Evolutionary conservation across 2,797 vertebrate species (phyloP), one percentile per base, ranked within the genome.

Genomic region (Nannoperca australis): DNA sequence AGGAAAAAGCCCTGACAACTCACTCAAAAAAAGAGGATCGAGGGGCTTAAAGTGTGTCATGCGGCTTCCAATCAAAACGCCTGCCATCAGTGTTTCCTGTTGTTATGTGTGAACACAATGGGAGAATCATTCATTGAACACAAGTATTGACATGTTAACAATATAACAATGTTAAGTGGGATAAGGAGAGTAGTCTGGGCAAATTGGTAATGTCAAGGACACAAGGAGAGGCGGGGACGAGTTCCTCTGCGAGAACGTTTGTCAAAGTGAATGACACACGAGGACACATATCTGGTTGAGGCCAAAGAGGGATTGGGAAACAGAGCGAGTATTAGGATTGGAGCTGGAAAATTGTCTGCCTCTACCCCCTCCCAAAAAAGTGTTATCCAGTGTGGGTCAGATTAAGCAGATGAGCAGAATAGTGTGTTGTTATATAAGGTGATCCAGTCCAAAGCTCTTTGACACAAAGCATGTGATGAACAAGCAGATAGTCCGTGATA

Each of bases 131-230:
- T 94, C 91, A 92, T 45, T 72, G 82, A 85, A 62, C 51, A 36
- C 1, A 3, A 73, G 84, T 91, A 93, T 93, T 93, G 94, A 92
- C 94, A 91, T 69, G 62, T 62, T 74, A 84, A 94, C 92, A 92
- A 93, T 93, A 84, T 76, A 87, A 92, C 90, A 90, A 89, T 90
- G 89, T 89, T 86, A 85, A 92, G 90, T 85, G 81, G 83, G 82
- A 90, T 85, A 86, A 91, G 84, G 55, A 88, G 73, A 90, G 68
- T 53, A 83, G 85, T 86, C 75, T 12, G 53, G 67, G 73, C 64
- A 77, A 70, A 63, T 59, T 70, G 44, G 73, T 77, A 60, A 68
- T 69, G 56, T 56, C 89, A 91, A 90, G 85, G 87, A 83, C 88
- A 83, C 61, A 38, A 55, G 73, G 61, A 70, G 77, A 76, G 60